Conservation (phyloP, 2,888 invertebrate genomes). For the Patella ulyssiponensis region DNA sequence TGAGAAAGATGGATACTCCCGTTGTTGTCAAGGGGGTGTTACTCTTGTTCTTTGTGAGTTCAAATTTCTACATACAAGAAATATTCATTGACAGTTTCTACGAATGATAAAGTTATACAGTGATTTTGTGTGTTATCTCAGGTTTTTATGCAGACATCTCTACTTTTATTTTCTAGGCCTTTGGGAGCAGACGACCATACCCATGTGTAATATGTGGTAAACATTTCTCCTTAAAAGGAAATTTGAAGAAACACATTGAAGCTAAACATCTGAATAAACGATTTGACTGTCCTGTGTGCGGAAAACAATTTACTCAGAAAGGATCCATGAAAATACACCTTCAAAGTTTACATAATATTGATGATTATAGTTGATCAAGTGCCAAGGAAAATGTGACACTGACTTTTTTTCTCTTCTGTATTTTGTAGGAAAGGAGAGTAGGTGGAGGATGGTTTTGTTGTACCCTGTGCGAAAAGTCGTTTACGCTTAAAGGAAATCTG, state of each 20-base stretch:
- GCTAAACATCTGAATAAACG: background rate
- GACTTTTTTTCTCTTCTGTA: background rate
- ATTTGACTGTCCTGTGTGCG: background rate
- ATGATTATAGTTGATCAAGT: too few species aligned
- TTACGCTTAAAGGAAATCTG: constrained; percentile 1
- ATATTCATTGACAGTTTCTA: too few species aligned
- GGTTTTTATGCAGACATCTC: too few species aligned
- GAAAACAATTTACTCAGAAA: constrained; percentile 8
- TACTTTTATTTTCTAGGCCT: too few species aligned
- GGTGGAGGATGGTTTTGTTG: background rate
- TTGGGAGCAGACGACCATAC: too few species aligned
- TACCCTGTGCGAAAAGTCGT: background rate
- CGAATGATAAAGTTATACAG: too few species aligned
- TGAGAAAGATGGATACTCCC: too few species aligned
- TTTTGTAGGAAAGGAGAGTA: background rate
- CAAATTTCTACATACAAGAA: too few species aligned
- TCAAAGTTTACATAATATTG: background rate
- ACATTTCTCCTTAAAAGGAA: background rate
- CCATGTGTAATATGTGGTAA: background rate
- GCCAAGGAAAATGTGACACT: too few species aligned
- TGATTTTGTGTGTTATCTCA: too few species aligned
- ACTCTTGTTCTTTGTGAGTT: too few species aligned
- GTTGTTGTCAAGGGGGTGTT: too few species aligned
- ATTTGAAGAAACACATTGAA: constrained; percentile 1
- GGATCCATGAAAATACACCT: background rate